phyloP scores from a whole-genome alignment of 1,140 invertebrate genomes.

The Pollicipes pollicipes region DNA sequence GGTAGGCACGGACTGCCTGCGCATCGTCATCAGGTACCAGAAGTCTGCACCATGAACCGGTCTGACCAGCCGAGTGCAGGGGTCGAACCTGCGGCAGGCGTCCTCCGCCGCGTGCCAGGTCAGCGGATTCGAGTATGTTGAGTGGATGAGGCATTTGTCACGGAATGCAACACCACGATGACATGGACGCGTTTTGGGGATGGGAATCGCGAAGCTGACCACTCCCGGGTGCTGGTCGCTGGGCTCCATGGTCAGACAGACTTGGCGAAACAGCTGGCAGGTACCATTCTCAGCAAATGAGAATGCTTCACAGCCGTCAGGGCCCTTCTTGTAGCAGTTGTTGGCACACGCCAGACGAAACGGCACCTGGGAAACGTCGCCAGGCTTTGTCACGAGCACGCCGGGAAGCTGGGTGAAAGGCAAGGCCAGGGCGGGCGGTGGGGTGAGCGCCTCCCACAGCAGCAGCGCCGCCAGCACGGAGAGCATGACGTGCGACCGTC shows the following conservation, averaged over 20 bases:
- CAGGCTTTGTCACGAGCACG: neutral
- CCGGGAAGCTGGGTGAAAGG: neutral
- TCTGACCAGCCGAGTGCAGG: too few species aligned
- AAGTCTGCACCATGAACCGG: too few species aligned
- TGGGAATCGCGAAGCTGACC: neutral
- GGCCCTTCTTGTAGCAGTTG: neutral
- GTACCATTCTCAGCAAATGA: neutral
- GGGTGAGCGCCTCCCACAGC: constrained; percentile 39
- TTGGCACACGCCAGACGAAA: neutral
- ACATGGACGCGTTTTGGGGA: neutral
- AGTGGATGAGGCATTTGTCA: too few species aligned
- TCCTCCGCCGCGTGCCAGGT: too few species aligned
- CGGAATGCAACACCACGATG: neutral
- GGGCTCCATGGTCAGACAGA: neutral
- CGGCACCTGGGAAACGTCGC: neutral
- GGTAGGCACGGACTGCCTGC: too few species aligned
- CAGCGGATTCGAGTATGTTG: too few species aligned
- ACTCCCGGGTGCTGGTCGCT: neutral
- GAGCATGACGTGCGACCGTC: too few species aligned
- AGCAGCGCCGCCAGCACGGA: too few species aligned
- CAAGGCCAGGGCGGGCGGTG: too few species aligned
- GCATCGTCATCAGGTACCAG: too few species aligned
- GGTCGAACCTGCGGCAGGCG: too few species aligned
- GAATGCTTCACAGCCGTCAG: neutral
- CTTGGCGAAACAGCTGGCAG: neutral